Evolutionary conservation across 2,113 vertebrate species (phyloP).

Genomic region (Urocitellus parryii): DNA sequence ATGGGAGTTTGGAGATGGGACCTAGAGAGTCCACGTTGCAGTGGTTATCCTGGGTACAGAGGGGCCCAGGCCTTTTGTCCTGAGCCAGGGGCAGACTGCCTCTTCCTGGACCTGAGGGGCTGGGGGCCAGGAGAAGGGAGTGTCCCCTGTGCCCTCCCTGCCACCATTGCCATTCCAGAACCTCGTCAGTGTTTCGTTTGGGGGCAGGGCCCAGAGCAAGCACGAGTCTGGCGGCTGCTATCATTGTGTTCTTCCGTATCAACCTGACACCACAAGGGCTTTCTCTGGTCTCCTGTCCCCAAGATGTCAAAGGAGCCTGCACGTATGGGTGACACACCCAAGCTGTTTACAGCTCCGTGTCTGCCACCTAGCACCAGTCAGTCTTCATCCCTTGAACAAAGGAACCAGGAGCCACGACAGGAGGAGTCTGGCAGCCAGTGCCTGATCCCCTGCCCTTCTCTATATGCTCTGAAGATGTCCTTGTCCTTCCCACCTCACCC

Average conservation of each 20-base stretch:
- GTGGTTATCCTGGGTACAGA: slow-evolving; percentile 88
- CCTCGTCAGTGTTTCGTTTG: slow-evolving; percentile 72
- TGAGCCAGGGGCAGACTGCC: slow-evolving; percentile 84
- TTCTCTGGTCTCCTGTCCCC: slow-evolving; percentile 70
- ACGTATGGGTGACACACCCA: slow-evolving; percentile 65
- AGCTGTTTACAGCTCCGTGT: slow-evolving; percentile 77
- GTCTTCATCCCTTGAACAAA: slow-evolving; percentile 1
- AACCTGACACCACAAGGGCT: slow-evolving; percentile 75
- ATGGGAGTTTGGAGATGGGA: slow-evolving; percentile 83
- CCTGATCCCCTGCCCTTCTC: background rate
- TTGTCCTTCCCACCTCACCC: background rate
- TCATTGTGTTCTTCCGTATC: background rate
- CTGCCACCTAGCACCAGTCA: background rate
- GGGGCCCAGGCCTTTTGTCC: slow-evolving; percentile 77
- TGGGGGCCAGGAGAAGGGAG: slow-evolving; percentile 4
- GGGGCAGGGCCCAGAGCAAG: slow-evolving; percentile 34
- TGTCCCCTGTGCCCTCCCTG: background rate
- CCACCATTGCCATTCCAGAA: slow-evolving; percentile 62
- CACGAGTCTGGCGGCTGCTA: background rate
- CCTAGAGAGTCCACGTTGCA: slow-evolving; percentile 6
- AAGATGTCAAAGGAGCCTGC: slow-evolving; percentile 71
- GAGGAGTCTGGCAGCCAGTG: background rate
- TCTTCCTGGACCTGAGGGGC: background rate
- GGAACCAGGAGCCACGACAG: background rate
- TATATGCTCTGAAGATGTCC: background rate